A percentile compares a stretch with the other conserved stretches of the same genome.
These are phyloP conservation scores for Oncorhynchus tshawytscha DNA, from an alignment of 2,113 vertebrate species.

Conservation along the genomic window DNA sequence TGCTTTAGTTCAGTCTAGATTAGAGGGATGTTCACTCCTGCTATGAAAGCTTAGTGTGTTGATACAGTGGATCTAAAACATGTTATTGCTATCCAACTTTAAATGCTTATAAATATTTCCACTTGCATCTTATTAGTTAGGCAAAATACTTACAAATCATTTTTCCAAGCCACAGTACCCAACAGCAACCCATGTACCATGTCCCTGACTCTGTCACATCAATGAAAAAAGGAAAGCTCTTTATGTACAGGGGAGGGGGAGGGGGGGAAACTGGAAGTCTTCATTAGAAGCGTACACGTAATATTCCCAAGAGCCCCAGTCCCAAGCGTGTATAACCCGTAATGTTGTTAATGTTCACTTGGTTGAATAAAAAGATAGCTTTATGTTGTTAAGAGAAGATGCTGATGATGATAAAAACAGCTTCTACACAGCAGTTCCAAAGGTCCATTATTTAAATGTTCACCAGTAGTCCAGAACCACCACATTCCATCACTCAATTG, in stretches of 20 bases:
- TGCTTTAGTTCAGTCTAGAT: background rate
- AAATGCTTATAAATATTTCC: constrained; percentile 36
- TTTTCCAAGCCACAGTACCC: constrained; percentile 21
- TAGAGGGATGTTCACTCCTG: background rate
- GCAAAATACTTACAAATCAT: constrained; percentile 36
- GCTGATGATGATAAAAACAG: background rate
- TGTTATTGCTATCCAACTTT: constrained; percentile 60
- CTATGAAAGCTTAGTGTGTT: constrained; percentile 15
- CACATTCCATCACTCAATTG: constrained; percentile 20
- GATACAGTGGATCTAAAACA: constrained; percentile 30
- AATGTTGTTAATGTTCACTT: constrained; percentile 16
- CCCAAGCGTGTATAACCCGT: constrained; percentile 28
- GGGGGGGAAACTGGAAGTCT: constrained; percentile 12
- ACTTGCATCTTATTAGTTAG: constrained; percentile 36
- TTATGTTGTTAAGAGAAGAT: background rate
- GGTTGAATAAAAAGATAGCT: constrained; percentile 33
- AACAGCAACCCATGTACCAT: constrained; percentile 29
- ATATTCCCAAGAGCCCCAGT: constrained; percentile 37
- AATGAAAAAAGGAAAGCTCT: constrained; percentile 17
- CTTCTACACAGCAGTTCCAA: background rate
- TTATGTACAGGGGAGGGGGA: constrained; percentile 52
- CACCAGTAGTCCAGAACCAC: constrained; percentile 29
- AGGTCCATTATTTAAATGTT: background rate
- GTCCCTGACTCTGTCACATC: constrained; percentile 17
- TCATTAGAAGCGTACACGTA: constrained; percentile 13